These are phyloP conservation scores for Syrmaticus mikado DNA, from an alignment of 2,113 vertebrate genomes.

Conservation along the genomic window DNA sequence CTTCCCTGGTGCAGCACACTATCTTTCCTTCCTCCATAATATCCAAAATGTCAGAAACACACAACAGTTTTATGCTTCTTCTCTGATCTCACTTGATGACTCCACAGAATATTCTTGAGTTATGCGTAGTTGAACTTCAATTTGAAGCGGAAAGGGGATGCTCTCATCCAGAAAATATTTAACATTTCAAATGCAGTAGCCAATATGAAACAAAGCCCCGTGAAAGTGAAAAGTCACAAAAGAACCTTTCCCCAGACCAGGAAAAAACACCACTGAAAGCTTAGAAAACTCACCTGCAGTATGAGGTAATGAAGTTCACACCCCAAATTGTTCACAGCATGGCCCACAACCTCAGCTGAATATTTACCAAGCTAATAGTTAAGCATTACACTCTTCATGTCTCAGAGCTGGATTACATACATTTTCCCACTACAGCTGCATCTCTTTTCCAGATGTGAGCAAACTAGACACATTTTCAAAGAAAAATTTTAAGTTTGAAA, in stretches of 20 bases:
- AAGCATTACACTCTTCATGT: neutral
- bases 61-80: neutral
- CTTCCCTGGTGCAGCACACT: neutral
- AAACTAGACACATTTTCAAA: neutral
- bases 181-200: neutral
- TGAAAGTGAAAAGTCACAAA: neutral
- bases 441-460: neutral
- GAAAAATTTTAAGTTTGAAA: neutral
- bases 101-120: neutral
- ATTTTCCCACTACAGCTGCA: neutral
- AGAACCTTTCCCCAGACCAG: neutral
- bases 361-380: fast-evolving
- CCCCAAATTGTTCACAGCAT: neutral
- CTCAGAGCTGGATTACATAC: neutral
- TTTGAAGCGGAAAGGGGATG: neutral
- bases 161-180: neutral
- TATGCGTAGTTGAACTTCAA: neutral
- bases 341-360: neutral
- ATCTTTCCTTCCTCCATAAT: neutral
- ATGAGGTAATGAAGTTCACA: neutral
- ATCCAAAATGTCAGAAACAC: neutral
- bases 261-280: neutral
- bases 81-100: neutral
- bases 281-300: neutral
- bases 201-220: neutral